These are phyloP conservation scores for Leptopilina myrica DNA, from an alignment of 2,888 invertebrate genomes.

Conservation along the genomic window DNA sequence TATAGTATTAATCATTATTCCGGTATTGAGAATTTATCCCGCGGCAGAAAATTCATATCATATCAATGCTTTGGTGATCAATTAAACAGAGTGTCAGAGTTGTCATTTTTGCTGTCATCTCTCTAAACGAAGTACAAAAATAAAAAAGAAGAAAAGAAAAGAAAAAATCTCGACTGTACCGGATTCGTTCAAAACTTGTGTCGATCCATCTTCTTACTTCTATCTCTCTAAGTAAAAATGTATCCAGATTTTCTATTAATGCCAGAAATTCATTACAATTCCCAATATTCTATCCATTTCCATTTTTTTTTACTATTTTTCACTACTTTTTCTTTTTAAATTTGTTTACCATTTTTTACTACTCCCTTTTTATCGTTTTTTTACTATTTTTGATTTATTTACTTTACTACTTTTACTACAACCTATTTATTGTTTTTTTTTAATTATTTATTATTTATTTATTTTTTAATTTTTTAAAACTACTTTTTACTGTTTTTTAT, in stretches of 20 bases:
- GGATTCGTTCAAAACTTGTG: slow-evolving; percentile 25
- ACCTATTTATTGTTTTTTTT: too few species aligned
- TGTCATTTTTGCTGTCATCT: slow-evolving; percentile 19
- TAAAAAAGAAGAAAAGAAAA: too few species aligned
- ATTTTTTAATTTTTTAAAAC: too few species aligned
- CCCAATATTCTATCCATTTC: too few species aligned
- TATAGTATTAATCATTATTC: background rate
- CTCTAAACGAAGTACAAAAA: background rate
- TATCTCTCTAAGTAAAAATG: background rate
- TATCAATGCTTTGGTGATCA: slow-evolving; percentile 20
- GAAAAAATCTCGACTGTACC: background rate
- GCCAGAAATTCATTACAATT: background rate
- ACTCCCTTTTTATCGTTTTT: too few species aligned
- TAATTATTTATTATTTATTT: too few species aligned
- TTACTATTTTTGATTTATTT: too few species aligned
- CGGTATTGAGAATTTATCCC: slow-evolving; percentile 9
- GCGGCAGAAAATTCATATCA: slow-evolving; percentile 7
- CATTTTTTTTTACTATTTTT: too few species aligned
- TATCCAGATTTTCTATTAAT: background rate
- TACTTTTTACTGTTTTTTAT: too few species aligned
- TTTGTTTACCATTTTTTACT: too few species aligned
- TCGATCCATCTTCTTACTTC: slow-evolving; percentile 17
- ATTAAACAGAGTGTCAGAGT: slow-evolving; percentile 17
- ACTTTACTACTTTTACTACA: too few species aligned
- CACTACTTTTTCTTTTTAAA: too few species aligned